Evolutionary conservation across 2,113 vertebrate genomes (phyloP).

Genomic region (Scatophagus argus): DNA sequence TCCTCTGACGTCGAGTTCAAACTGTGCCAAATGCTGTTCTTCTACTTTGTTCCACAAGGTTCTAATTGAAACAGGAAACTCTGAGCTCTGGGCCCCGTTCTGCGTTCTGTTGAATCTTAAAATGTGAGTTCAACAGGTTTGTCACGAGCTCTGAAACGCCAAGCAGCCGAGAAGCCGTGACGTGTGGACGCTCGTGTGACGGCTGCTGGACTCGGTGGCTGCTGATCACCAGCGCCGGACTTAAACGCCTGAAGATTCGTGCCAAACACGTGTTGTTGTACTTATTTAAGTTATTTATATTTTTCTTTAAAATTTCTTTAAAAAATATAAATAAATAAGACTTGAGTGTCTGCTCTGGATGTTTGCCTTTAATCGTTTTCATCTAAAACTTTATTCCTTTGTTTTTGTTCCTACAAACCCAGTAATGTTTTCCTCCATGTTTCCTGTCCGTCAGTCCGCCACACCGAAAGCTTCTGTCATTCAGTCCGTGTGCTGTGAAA

Average conservation of each 20-base stretch:
- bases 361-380: neutral
- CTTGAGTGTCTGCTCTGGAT: neutral
- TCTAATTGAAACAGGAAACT: neutral
- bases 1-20: slow-evolving; percentile 45
- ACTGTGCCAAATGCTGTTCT: neutral
- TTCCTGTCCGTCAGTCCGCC: no score
- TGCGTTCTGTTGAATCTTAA: neutral
- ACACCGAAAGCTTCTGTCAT: no score
- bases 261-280: neutral
- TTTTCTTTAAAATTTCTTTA: neutral
- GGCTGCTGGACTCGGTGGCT: neutral
- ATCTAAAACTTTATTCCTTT: neutral
- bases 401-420: no score
- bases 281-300: neutral
- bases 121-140: neutral
- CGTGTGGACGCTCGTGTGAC: neutral
- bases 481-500: no score
- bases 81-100: no score
- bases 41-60: neutral
- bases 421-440: neutral
- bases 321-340: neutral
- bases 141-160: neutral
- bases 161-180: neutral
- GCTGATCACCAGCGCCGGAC: neutral
- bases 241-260: neutral